A percentile compares a stretch with the other conserved stretches of the same genome.
Evolutionary conservation across 2,888 invertebrate genomes (phyloP).

Genomic region (Drosophila meridiana): DNA sequence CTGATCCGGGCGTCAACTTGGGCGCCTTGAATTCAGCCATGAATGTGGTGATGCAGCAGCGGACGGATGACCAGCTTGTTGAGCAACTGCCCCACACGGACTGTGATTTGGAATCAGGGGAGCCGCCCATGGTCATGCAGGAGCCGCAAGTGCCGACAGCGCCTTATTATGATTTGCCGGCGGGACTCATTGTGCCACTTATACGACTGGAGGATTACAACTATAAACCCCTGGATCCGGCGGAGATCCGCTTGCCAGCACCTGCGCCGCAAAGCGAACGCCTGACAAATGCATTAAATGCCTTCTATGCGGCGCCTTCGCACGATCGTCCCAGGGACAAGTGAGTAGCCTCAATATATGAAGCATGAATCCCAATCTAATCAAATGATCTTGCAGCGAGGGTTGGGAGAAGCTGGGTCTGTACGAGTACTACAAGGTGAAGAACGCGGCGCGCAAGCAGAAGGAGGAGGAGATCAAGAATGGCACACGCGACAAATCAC

Average conservation of each 20-base stretch:
- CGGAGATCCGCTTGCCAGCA: conserved; percentile 95
- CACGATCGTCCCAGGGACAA: conserved; percentile 98
- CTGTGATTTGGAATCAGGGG: conserved; percentile 50
- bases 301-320: conserved; percentile 97
- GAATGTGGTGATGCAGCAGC: conserved; percentile 64
- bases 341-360: conserved; percentile 83
- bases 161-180: conserved; percentile 98
- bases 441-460: conserved; percentile 94
- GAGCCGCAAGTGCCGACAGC: conserved; percentile 95
- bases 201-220: conserved; percentile 96
- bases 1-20: conserved; percentile 59
- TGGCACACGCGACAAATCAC: conserved; percentile 90
- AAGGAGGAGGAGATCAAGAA: conserved; percentile 93
- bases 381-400: conserved; percentile 87
- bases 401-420: conserved; percentile 99
- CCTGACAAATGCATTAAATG: conserved; percentile 96
- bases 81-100: conserved; percentile 28
- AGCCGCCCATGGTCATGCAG: conserved; percentile 68
- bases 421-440: conserved; percentile 99
- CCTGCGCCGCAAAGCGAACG: conserved; percentile 98
- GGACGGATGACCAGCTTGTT: conserved; percentile 29
- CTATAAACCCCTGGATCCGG: conserved; percentile 95
- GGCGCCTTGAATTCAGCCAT: conserved; percentile 74
- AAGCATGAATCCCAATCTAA: background rate
- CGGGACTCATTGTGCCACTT: conserved; percentile 98